Evolutionary conservation across 2,797 vertebrate genomes (phyloP), one percentile per base, ranked within the genome.

Genomic region (Coccyzus lansbergi): DNA sequence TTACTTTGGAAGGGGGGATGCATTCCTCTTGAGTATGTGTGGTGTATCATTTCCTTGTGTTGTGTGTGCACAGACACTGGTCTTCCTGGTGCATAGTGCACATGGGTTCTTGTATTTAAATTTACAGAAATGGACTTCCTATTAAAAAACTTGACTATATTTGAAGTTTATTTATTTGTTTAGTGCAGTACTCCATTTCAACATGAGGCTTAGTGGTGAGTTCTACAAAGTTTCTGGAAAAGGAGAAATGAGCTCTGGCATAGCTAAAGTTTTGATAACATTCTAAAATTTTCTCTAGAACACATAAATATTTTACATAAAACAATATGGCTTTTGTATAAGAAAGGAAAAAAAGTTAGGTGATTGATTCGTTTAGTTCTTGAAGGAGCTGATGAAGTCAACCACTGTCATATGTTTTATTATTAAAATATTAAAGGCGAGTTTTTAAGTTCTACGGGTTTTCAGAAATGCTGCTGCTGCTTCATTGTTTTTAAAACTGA

Each of bases 241-340:
- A 72, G 63, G 49, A 67, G 55, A 92, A 80, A 60, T 14, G 48
- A 90, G 17, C 69, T 79, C 46, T 70, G 72, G 10, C 25, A 56
- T 85, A 83, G 86, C 82, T 95, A 69, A 88, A 93, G 64, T 49
- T 96, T 95, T 80, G 80, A 83, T 75, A 77, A 83, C 33, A 24
- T 62, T 76, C 69, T 94, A 71, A 92, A 93, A 59, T 96, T 87
- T 86, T 62, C 72, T 94, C 4, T 83, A 31, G 49, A 74, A 59
- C 8, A 2, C 36, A 75, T 64, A 51, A 72, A 31, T 3, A 4
- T 92, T 86, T 85, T 67, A n/a, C 29, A 1, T 84, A 85, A 86
- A 90, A 67, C 21, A 28, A 44, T 10, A 28, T 86, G 46, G 14
- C 9, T 87, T 87, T 94, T 83, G 8, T 70, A 15, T 71, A 63